Conservation (phyloP, 2,888 invertebrate genomes). For the Lamproptera curius region DNA sequence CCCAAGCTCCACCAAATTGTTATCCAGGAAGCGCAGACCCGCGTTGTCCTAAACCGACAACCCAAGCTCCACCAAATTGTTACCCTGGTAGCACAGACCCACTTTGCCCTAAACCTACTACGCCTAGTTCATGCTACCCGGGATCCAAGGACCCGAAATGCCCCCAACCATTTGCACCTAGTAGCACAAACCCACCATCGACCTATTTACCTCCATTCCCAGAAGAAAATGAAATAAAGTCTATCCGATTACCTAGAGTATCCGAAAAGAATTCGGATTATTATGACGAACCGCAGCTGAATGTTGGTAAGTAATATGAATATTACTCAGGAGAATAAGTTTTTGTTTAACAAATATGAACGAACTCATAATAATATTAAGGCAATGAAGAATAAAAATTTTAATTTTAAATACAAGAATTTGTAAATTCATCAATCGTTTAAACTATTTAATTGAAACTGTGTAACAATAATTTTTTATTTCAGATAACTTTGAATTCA, state of each 20-base stretch:
- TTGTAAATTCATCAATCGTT: no score
- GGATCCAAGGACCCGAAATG: constrained; percentile 61
- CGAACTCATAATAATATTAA: no score
- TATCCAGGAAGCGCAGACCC: background rate
- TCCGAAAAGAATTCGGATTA: constrained; percentile 45
- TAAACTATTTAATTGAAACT: no score
- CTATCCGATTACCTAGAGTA: constrained; percentile 43
- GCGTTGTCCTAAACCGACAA: background rate
- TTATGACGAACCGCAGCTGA: constrained; percentile 46
- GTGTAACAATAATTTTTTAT: constrained; percentile 29
- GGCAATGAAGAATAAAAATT: no score
- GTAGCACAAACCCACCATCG: constrained; percentile 61
- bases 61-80: constrained; percentile 24
- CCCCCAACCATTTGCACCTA: constrained; percentile 62
- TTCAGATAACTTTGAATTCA: constrained; percentile 62
- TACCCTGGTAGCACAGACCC: constrained; percentile 32
- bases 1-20: constrained; percentile 19
- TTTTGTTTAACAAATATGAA: no score
- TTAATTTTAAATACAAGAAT: no score
- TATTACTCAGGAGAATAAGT: no score
- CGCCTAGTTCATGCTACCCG: constrained; percentile 63
- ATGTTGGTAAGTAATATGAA: constrained; percentile 55
- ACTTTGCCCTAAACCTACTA: constrained; percentile 35
- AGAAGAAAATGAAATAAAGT: constrained; percentile 56
- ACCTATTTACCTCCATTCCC: constrained; percentile 71